These are phyloP conservation scores for Prochilodus magdalenae DNA, from an alignment of 2,113 vertebrate species.

Conservation along the genomic window DNA sequence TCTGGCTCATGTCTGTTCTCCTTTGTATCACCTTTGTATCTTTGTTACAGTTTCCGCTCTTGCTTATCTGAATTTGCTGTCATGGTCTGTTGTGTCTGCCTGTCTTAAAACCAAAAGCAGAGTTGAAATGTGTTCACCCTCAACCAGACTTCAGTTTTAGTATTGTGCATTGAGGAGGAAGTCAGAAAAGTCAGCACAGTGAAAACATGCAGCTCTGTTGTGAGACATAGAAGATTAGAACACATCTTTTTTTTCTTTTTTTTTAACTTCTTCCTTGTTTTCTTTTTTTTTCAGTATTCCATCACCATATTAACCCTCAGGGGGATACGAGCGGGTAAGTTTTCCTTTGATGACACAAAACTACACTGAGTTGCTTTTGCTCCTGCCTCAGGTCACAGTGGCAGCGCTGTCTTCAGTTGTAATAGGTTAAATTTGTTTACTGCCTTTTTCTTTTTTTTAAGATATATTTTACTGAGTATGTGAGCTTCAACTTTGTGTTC, in stretches of 20 bases:
- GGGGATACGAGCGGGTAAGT: constrained; percentile 47
- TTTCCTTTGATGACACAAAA: not conserved
- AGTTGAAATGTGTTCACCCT: not conserved
- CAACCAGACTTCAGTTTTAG: no score
- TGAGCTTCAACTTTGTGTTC: not conserved
- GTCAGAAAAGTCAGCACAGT: no score
- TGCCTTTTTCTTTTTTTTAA: not conserved
- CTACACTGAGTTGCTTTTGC: not conserved
- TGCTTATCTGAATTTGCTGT: not conserved
- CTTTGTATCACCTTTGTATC: not conserved
- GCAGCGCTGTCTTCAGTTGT: not conserved
- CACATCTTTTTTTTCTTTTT: not conserved
- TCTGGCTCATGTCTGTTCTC: constrained; percentile 4
- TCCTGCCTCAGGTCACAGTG: not conserved
- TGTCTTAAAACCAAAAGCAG: not conserved
- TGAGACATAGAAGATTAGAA: not conserved
- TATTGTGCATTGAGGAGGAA: no score
- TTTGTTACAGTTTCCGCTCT: constrained; percentile 16
- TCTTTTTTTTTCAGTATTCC: constrained; percentile 37
- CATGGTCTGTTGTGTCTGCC: constrained; percentile 7
- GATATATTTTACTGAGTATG: not conserved
- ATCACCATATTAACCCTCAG: constrained; percentile 55
- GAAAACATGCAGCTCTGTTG: not conserved
- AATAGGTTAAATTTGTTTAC: not conserved
- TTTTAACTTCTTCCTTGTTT: not conserved